Evolutionary conservation across 1,140 invertebrate species (phyloP).

Genomic region (Phenacoccus solenopsis): DNA sequence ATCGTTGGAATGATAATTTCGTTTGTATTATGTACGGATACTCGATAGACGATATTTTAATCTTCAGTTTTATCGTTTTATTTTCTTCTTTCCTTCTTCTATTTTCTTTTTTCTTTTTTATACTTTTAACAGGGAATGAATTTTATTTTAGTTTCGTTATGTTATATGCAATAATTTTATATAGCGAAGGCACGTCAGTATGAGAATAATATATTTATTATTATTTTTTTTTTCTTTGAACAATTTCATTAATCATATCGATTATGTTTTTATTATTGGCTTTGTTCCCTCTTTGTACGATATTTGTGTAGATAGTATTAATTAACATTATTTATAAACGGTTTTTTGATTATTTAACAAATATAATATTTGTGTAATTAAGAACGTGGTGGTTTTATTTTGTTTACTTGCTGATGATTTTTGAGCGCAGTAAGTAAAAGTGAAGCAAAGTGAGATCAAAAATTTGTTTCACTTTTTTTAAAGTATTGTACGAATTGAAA

Average conservation of each 20-base stretch:
- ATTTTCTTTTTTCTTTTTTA: neutral
- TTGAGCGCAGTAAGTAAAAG: too few species aligned
- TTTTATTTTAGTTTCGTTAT: neutral
- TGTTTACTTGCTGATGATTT: too few species aligned
- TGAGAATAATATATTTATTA: neutral
- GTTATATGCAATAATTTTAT: neutral
- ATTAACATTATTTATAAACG: neutral
- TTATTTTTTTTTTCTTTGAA: neutral
- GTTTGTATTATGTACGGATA: neutral
- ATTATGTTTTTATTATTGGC: neutral
- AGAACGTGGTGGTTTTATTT: neutral
- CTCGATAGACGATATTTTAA: neutral
- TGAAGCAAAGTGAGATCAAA: too few species aligned
- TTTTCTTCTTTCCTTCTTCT: neutral
- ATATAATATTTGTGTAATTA: neutral
- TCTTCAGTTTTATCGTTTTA: neutral
- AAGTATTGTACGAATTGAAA: too few species aligned
- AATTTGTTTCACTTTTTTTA: too few species aligned
- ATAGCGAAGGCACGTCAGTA: neutral
- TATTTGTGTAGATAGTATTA: conserved; percentile 3
- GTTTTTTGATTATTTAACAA: conserved; percentile 3
- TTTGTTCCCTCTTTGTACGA: neutral
- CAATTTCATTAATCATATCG: conserved; percentile 3
- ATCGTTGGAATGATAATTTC: neutral
- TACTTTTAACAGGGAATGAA: neutral